Conservation (phyloP, 2,888 invertebrate genomes). For the Rhagonycha fulva region DNA sequence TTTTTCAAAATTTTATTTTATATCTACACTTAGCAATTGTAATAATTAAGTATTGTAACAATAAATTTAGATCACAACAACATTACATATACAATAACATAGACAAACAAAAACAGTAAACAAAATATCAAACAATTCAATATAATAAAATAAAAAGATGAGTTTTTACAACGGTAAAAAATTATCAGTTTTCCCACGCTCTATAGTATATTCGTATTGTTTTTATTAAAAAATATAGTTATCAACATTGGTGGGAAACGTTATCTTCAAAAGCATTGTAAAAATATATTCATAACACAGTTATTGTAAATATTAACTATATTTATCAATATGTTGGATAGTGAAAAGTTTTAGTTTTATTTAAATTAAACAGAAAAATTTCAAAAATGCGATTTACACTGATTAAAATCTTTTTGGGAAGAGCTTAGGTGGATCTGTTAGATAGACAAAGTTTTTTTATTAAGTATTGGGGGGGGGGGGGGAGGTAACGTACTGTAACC, state of each 20-base stretch:
- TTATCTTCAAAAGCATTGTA: slow-evolving; percentile 24
- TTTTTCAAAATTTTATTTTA: background rate
- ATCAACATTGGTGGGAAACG: slow-evolving; percentile 15
- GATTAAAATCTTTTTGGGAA: too few relatives aligned
- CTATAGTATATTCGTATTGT: background rate
- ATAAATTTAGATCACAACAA: slow-evolving; percentile 24
- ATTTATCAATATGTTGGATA: slow-evolving; percentile 6
- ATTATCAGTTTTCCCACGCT: slow-evolving; percentile 4
- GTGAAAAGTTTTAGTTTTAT: background rate
- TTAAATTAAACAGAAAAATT: background rate
- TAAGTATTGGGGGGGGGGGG: too few relatives aligned
- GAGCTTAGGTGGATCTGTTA: too few relatives aligned
- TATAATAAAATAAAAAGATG: background rate
- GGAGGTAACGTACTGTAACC: background rate
- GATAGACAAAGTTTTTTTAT: too few relatives aligned
- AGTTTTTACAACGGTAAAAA: slow-evolving; percentile 5
- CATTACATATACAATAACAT: slow-evolving; percentile 21
- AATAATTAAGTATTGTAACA: slow-evolving; percentile 1
- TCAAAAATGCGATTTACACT: background rate
- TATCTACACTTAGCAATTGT: background rate
- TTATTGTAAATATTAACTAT: slow-evolving; percentile 17
- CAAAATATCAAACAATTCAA: background rate
- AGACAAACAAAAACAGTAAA: slow-evolving; percentile 4
- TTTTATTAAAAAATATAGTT: background rate
- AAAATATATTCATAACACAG: slow-evolving; percentile 28